These are phyloP conservation scores for Drosophila subquinaria DNA, from an alignment of 2,888 invertebrate genomes.

Conservation along the genomic window DNA sequence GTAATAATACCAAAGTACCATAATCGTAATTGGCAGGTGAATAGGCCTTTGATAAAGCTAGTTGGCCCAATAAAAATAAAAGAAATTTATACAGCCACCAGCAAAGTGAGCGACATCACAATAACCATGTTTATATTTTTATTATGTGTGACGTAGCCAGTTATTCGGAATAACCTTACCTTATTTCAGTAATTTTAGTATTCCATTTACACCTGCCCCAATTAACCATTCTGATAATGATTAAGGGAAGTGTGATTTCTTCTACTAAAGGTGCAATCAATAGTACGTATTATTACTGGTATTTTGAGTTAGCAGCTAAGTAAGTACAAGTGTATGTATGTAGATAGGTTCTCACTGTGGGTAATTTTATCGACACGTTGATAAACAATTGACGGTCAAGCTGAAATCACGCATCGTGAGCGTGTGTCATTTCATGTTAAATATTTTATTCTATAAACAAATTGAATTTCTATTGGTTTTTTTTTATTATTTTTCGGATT, in stretches of 20 bases:
- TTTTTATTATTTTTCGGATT: constrained; percentile 18
- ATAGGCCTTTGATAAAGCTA: constrained; percentile 34
- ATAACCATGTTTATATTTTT: constrained; percentile 25
- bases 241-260: constrained; percentile 4
- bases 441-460: constrained; percentile 24
- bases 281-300: background rate
- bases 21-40: constrained; percentile 40
- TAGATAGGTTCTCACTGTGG: constrained; percentile 22
- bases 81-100: constrained; percentile 21
- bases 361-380: constrained; percentile 22
- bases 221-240: constrained; percentile 12
- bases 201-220: constrained; percentile 10
- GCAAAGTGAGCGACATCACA: constrained; percentile 18
- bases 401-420: constrained; percentile 46
- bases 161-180: constrained; percentile 20
- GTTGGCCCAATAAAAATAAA: constrained; percentile 31
- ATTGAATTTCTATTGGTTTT: constrained; percentile 16
- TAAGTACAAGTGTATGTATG: background rate
- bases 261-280: background rate
- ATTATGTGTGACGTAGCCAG: constrained; percentile 34
- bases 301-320: background rate
- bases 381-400: constrained; percentile 25
- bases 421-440: constrained; percentile 32
- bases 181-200: constrained; percentile 17
- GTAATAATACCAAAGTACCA: constrained; percentile 13